These are phyloP conservation scores for Netelia fuscicornis DNA, from an alignment of 2,888 invertebrate genomes.

Conservation along the genomic window DNA sequence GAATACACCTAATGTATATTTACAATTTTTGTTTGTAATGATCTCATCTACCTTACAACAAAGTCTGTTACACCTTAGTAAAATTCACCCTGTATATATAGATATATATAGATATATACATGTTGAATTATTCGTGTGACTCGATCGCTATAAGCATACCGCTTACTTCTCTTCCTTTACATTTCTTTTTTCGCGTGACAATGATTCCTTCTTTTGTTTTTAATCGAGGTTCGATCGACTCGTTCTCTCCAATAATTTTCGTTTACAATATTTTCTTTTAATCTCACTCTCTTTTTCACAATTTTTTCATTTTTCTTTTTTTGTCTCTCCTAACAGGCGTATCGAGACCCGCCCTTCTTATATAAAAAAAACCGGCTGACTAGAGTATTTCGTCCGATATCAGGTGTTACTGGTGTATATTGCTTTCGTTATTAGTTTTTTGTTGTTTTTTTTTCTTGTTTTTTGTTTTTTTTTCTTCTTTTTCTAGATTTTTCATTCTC, in stretches of 20 bases:
- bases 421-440: conserved; percentile 73
- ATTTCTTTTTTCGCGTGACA: background rate
- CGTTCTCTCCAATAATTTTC: conserved; percentile 10
- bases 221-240: conserved; percentile 39
- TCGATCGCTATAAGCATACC: conserved; percentile 21
- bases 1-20: no score
- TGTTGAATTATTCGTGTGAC: no score
- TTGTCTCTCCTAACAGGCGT: conserved; percentile 18
- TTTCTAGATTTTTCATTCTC: no score
- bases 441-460: background rate
- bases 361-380: conserved; percentile 72
- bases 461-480: background rate
- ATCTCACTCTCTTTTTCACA: background rate
- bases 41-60: no score
- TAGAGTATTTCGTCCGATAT: conserved; percentile 81
- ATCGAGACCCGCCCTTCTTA: conserved; percentile 32
- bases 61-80: background rate
- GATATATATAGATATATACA: no score
- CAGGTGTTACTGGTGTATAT: conserved; percentile 80
- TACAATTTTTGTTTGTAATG: no score
- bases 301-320: background rate
- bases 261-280: background rate
- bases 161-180: background rate
- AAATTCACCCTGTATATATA: background rate
- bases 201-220: background rate